Evolutionary conservation across 2,888 invertebrate species (phyloP).

Genomic region (Marronus borbonicus): DNA sequence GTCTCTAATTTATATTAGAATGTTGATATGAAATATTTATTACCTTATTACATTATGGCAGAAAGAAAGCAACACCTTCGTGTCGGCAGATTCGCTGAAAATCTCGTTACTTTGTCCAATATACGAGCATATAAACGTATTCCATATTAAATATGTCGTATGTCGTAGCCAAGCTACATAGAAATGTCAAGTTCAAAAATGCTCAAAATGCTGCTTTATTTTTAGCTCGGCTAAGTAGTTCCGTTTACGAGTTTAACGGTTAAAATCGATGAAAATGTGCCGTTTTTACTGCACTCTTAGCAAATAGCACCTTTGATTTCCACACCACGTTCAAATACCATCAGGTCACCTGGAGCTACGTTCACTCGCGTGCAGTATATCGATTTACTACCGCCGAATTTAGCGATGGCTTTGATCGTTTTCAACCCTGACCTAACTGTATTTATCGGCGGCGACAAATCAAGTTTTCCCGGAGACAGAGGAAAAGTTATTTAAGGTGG

Average conservation of each 20-base stretch:
- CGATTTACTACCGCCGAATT: constrained; percentile 28
- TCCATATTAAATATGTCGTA: too few relatives aligned
- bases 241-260: background rate
- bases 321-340: constrained; percentile 10
- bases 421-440: constrained; percentile 31
- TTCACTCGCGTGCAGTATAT: constrained; percentile 19
- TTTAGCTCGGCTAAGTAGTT: too few relatives aligned
- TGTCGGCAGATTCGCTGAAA: too few relatives aligned
- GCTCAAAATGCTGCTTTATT: too few relatives aligned
- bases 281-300: background rate
- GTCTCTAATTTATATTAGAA: too few relatives aligned
- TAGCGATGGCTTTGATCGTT: constrained; percentile 1
- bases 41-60: too few relatives aligned
- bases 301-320: constrained; percentile 6
- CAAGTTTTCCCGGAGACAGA: background rate
- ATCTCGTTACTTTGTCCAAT: too few relatives aligned
- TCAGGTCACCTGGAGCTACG: constrained; percentile 20
- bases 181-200: too few relatives aligned
- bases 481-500: constrained; percentile 6
- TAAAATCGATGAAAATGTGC: background rate
- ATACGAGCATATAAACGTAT: too few relatives aligned
- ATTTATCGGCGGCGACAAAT: constrained; percentile 11
- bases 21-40: too few relatives aligned
- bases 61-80: too few relatives aligned
- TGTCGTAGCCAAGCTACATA: too few relatives aligned